A percentile compares a stretch with the other conserved stretches of the same genome.
phyloP scores from a whole-genome alignment of 35 echinoderm and acorn worm species.

The Apostichopus californicus region DNA sequence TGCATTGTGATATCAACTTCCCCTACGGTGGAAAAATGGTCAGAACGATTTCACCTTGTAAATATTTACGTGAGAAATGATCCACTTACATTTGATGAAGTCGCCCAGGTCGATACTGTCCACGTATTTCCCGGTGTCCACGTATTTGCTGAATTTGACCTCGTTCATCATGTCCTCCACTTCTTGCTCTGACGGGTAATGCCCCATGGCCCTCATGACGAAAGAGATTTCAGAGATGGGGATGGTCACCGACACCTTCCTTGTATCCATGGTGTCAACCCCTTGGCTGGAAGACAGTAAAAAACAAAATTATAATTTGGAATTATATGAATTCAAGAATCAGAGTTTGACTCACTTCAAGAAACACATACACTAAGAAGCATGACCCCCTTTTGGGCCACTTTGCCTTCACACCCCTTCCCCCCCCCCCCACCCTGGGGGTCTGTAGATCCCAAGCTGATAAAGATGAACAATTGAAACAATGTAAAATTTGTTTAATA shows the following conservation, averaged over 20 bases:
- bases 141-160: conserved; percentile 95
- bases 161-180: conserved; percentile 98
- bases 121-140: conserved; percentile 91
- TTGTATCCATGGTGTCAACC: conserved; percentile 78
- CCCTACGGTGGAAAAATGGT: too few species aligned
- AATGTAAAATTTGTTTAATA: too few species aligned
- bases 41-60: too few species aligned
- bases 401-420: too few species aligned
- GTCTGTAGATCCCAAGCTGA: too few species aligned
- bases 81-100: conserved; percentile 96
- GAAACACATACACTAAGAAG: too few species aligned
- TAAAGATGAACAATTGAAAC: too few species aligned
- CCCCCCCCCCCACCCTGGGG: too few species aligned
- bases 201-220: conserved; percentile 98
- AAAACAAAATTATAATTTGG: background rate
- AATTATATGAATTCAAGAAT: too few species aligned
- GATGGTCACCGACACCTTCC: conserved; percentile 78
- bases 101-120: conserved; percentile 77
- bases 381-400: too few species aligned
- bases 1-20: too few species aligned
- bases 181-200: conserved; percentile 97
- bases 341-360: too few species aligned
- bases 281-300: conserved; percentile 86
- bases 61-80: background rate
- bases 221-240: conserved; percentile 89